These are phyloP conservation scores for Hoplias malabaricus DNA, from an alignment of 2,113 vertebrate species.

Conservation along the genomic window DNA sequence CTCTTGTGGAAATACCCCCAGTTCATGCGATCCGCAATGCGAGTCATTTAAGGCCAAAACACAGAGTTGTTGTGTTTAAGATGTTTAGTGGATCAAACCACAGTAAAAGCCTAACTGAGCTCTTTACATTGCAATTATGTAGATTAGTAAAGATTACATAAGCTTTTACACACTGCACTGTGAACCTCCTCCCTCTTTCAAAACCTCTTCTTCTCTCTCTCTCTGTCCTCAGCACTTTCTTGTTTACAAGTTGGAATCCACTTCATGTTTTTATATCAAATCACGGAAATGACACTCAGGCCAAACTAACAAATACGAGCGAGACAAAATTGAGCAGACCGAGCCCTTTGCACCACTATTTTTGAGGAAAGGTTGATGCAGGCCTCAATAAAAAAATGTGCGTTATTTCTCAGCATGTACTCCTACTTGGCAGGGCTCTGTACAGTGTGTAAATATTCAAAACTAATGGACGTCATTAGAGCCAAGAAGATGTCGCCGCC, in stretches of 20 bases:
- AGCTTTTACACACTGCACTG: conserved; percentile 35
- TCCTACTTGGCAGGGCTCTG: not conserved
- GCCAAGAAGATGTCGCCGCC: conserved; percentile 46
- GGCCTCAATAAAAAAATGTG: not conserved
- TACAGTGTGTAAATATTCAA: not conserved
- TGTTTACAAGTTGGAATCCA: conserved; percentile 5
- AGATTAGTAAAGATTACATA: conserved; percentile 62
- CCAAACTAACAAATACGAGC: not conserved
- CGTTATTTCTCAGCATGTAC: not conserved
- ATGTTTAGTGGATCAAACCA: conserved; percentile 36
- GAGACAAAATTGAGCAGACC: not conserved
- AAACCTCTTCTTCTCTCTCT: not conserved
- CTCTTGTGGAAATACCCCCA: conserved; percentile 7
- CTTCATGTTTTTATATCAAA: conserved; percentile 1
- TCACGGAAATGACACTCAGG: not conserved
- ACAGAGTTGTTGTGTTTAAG: conserved; percentile 10
- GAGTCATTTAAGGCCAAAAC: conserved; percentile 18
- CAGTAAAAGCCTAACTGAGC: conserved; percentile 61
- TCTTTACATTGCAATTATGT: conserved; percentile 61
- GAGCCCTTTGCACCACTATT: not conserved
- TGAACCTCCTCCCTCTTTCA: conserved; percentile 6
- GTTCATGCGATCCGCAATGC: conserved; percentile 10
- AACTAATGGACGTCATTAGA: not conserved
- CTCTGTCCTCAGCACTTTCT: not conserved
- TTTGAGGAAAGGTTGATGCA: not conserved